These are phyloP conservation scores for Volucella inflata DNA, from an alignment of 2,888 invertebrate genomes.

Conservation along the genomic window DNA sequence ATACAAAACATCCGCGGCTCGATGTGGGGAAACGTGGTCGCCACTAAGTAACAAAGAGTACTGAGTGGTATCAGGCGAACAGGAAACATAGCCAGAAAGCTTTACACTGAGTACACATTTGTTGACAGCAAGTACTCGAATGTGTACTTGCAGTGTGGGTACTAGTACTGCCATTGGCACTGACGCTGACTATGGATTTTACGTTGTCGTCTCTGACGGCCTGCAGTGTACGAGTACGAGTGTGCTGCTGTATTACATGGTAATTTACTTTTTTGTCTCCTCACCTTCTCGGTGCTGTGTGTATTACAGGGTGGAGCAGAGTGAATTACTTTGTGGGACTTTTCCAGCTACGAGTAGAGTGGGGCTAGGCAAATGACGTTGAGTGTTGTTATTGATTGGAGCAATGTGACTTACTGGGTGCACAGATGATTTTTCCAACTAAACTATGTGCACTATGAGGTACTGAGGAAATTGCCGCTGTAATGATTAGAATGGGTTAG, in stretches of 20 bases:
- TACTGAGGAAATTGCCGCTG: neutral
- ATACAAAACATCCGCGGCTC: constrained; percentile 41
- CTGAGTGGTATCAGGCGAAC: constrained; percentile 83
- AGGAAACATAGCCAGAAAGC: constrained; percentile 79
- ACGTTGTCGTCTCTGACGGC: neutral
- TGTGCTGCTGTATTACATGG: constrained; percentile 53
- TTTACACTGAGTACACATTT: constrained; percentile 82
- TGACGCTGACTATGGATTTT: too few species aligned
- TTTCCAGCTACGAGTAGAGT: too few species aligned
- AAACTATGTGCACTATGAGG: neutral
- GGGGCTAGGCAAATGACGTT: neutral
- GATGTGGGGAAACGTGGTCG: constrained; percentile 72
- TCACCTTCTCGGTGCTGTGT: constrained; percentile 5
- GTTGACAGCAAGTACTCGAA: constrained; percentile 68
- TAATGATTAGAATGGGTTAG: neutral
- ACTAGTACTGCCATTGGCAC: neutral
- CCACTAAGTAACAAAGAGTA: constrained; percentile 83
- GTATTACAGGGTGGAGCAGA: neutral
- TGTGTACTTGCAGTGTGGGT: constrained; percentile 67
- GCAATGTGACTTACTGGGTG: neutral
- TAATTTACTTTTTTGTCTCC: constrained; percentile 42
- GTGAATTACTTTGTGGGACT: constrained; percentile 1
- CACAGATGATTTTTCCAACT: neutral
- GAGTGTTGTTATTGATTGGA: neutral
- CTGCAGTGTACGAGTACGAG: constrained; percentile 7